These are phyloP conservation scores for Idaea dimidiata DNA, from an alignment of 2,888 invertebrate genomes.

Conservation along the genomic window DNA sequence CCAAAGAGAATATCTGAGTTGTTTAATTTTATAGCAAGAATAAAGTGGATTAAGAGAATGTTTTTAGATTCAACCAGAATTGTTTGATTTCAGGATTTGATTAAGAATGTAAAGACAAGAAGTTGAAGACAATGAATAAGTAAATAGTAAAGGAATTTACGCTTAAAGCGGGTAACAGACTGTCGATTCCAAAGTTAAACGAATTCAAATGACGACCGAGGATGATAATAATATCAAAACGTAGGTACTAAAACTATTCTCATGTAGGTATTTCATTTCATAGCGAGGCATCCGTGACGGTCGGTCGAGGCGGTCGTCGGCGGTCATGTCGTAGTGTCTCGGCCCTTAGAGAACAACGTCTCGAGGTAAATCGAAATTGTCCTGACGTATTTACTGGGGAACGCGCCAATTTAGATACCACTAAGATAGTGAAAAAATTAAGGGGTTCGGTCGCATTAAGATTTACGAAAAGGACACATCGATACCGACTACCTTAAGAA, in stretches of 20 bases:
- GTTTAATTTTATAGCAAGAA: not conserved
- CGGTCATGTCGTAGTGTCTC: too few species aligned
- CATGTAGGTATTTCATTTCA: too few species aligned
- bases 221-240: too few species aligned
- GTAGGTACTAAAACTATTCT: too few species aligned
- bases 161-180: too few species aligned
- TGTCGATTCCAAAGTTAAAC: too few species aligned
- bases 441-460: not conserved
- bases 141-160: too few species aligned
- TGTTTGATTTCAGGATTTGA: too few species aligned
- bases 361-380: not conserved
- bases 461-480: not conserved
- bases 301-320: not conserved
- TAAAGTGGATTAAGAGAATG: not conserved
- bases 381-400: not conserved
- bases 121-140: too few species aligned
- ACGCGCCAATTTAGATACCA: not conserved
- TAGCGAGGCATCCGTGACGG: not conserved
- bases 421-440: not conserved
- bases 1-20: not conserved
- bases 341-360: too few species aligned
- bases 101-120: too few species aligned
- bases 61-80: not conserved
- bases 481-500: not conserved
- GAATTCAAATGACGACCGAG: too few species aligned